Evolutionary conservation across 2,888 invertebrate species (phyloP).

Genomic region (Tenodera sinensis): DNA sequence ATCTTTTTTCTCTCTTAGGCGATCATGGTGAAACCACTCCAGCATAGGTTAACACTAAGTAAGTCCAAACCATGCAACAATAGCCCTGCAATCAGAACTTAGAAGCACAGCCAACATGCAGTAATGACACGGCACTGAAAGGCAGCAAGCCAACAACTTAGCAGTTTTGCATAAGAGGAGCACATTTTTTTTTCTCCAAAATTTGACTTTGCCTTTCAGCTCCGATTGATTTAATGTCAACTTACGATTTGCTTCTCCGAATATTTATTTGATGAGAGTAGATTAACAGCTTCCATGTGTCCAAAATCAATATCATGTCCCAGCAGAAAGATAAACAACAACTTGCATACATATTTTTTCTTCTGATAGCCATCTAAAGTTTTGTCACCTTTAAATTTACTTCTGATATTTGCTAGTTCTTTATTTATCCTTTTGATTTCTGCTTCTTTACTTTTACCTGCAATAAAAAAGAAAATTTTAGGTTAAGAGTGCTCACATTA

Average conservation of each 20-base stretch:
- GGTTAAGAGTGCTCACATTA: not conserved
- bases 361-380: constrained; percentile 99
- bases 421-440: constrained; percentile 99
- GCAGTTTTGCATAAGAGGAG: no score
- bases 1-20: no score
- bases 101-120: no score
- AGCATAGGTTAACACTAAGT: no score
- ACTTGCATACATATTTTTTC: constrained; percentile 99
- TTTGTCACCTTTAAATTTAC: constrained; percentile 99
- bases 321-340: constrained; percentile 97
- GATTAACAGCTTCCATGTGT: constrained; percentile 99
- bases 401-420: constrained; percentile 97
- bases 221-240: constrained; percentile 29
- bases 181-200: no score
- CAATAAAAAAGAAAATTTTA: not conserved
- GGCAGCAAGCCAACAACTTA: no score
- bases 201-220: no score
- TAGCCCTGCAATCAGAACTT: no score
- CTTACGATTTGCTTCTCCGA: constrained; percentile 99
- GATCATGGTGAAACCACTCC: no score
- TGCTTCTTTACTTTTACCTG: constrained; percentile 98
- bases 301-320: constrained; percentile 99
- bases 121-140: no score
- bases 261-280: constrained; percentile 99
- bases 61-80: no score